Base-by-base conservation (phyloP, 2,888 invertebrate species). In the Dendrolimus pini region DNA sequence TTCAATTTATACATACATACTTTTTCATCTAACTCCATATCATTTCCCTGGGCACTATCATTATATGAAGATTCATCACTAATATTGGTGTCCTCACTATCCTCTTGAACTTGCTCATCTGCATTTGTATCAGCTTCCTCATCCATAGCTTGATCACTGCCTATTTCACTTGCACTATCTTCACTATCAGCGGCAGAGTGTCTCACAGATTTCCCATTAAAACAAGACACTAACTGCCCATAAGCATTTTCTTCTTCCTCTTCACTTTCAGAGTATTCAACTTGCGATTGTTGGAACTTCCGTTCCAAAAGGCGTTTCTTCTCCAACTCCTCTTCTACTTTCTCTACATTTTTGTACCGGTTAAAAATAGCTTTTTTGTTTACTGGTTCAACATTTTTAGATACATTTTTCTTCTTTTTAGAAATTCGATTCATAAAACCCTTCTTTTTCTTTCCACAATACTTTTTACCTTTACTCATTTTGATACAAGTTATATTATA, bases 181-280 rank as follows among this genome's bases (percentile, higher is more conserved):
- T 83, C 85, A 71, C 82, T 85, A 9, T 78, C 76, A 9, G 69
- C 77, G 14, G 69, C 69, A 41, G 63, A 60, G 56, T 67, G 72
- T 12, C 69, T 77, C 52, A 65, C 69, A 13, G 64, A 73, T n/a
- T 47, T 47, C 10, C 65, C 66, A 56, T 72, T 73, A 61, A 93
- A 93, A 60, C 91, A 91, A 0, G 92, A 89, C 30, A 94, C 71
- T 54, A 94, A 73, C 65, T 91, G 86, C 53, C 83, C 85, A 68
- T 91, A 89, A 6, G 88, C 82, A 79, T 93, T 47, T 47, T 47
- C 81, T 65, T 85, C 83, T 56, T 86, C 87, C 60, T 85, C 86
- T 58, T 92, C 92, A 61, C 92, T 92, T n/a, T 92, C 91, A 30
- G 85, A 83, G 59, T 88, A 90, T 1, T 80, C 79, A 41, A 75